phyloP scores from a whole-genome alignment of 2,797 vertebrate genomes.

The Premnoplex brunnescens region DNA sequence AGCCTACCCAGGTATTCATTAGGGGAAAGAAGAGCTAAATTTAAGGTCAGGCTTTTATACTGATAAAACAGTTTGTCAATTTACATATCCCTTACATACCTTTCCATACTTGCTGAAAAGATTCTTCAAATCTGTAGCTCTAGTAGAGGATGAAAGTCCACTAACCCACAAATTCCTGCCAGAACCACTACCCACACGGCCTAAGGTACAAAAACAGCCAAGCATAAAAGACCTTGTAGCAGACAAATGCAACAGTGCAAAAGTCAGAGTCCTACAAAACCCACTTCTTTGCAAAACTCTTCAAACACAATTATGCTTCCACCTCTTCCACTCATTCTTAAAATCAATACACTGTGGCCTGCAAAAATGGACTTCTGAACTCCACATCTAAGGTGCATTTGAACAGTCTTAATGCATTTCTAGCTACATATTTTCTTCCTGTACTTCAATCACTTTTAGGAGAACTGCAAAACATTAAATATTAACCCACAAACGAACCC shows the following conservation, averaged over 20 bases:
- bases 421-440: neutral
- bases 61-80: neutral
- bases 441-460: neutral
- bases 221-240: fast-evolving
- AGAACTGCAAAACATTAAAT: neutral
- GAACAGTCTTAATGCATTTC: neutral
- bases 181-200: constrained; percentile 70
- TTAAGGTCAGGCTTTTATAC: neutral
- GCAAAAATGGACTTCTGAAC: neutral
- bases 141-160: constrained; percentile 94
- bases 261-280: neutral
- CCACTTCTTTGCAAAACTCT: neutral
- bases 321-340: neutral
- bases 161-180: constrained; percentile 97
- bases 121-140: constrained; percentile 96
- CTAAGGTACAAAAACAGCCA: constrained; percentile 29
- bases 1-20: neutral
- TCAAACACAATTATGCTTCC: neutral
- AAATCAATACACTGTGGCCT: neutral
- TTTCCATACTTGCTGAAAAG: constrained; percentile 98
- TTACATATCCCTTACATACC: constrained; percentile 65
- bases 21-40: neutral
- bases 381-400: fast-evolving
- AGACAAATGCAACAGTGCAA: neutral
- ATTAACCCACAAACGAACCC: neutral